A percentile compares a stretch with the other conserved stretches of the same genome.
phyloP scores from a whole-genome alignment of 2,797 vertebrate species.

The Rhinogobio ventralis region DNA sequence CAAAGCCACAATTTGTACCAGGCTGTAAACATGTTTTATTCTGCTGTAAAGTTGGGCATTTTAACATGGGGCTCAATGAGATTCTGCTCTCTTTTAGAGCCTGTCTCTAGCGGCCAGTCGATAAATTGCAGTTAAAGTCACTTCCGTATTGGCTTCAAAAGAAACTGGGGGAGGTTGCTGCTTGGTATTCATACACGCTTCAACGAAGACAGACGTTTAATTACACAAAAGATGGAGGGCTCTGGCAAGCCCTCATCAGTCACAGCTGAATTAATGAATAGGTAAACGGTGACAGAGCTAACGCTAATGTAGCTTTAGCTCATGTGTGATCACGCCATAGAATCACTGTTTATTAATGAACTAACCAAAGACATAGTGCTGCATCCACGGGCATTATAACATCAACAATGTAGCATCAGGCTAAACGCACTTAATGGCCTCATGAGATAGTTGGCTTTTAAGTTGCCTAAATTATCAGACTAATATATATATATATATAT shows the following conservation, averaged over 20 bases:
- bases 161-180: no score
- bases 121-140: no score
- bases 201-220: constrained; percentile 68
- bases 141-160: no score
- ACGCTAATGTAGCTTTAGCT: constrained; percentile 7
- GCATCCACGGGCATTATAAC: neutral
- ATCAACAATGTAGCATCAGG: neutral
- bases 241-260: constrained; percentile 65
- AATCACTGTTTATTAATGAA: constrained; percentile 63
- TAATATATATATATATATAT: no score
- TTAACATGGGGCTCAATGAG: no score
- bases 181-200: constrained; percentile 25
- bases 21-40: no score
- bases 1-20: no score
- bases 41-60: no score
- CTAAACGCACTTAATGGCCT: neutral
- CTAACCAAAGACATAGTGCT: constrained; percentile 7
- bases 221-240: constrained; percentile 67
- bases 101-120: no score
- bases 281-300: constrained; percentile 66
- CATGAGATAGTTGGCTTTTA: neutral
- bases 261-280: constrained; percentile 71
- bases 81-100: no score
- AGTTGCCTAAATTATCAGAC: no score
- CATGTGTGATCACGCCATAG: constrained; percentile 25